Evolutionary conservation across 1,140 invertebrate genomes (phyloP), one percentile per base, ranked within the genome.

Genomic region (Psix sp.): DNA sequence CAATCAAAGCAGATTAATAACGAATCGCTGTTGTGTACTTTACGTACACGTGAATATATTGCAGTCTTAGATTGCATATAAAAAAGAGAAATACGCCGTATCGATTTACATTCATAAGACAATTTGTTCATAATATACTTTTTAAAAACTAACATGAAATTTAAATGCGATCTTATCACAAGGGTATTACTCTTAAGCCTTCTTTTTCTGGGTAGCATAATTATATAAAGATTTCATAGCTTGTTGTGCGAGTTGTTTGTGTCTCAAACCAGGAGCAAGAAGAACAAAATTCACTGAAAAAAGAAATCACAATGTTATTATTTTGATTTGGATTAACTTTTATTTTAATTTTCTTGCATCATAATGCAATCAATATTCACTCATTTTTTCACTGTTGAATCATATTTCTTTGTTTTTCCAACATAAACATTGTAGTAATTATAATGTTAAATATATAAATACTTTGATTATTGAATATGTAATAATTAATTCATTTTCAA

Each of bases 251-350:
- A 77, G 77, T 24, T 78, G 65, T 31, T 80, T 82, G 46, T 84
- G 77, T 74, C 72, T 80, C 18, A 85, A 42, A 45, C 84, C 84
- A 39, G 82, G 84, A 5, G 43, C 54, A 18, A 86, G 68, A 38
- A 84, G 66, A 15, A 80, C 9, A 6, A 13, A 6, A 10, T 76
- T 81, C 14, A 82, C 84, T 84, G 63, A 43, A 78, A 74, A 74
- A 48, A 77, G 40, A 60, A 62, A 16, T 40, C 16, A 11, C 5
- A 16, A 9, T 21, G 14, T 9, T 17, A 29, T 18, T 15, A 11
- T 45, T 45, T 45, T 45, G 26, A 24, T 9, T 24, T n/a, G n/a
- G n/a, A n/a, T n/a, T n/a, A n/a, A n/a, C n/a, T n/a, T n/a, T n/a
- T n/a, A n/a, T n/a, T n/a, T n/a, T n/a, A n/a, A n/a, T n/a, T n/a